Evolutionary conservation across 53 echinoderm and acorn worm species (phyloP), one percentile per base, ranked within the genome.

Genomic region (Pentamera pediparva): DNA sequence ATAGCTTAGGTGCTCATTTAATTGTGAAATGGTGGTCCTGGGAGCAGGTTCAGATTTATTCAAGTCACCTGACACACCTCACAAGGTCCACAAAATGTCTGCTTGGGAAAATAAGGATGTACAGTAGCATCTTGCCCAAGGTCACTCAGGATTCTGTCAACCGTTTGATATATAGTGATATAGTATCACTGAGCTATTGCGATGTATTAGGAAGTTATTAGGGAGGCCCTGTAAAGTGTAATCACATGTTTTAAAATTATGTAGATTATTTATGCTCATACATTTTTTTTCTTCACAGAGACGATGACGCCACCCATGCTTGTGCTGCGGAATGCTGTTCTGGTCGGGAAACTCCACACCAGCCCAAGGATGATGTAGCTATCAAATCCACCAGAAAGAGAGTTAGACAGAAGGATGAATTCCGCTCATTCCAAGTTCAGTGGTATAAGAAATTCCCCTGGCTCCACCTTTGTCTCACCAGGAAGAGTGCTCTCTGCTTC

Each of bases 381-480:
- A 36, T 35, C 33, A 19, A 15, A 17, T 19, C 65, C 27, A 65
- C 65, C 20, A 31, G 27, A 27, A 31, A 35, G 65, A 17, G 27
- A 37, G 65, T 65, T 34, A 21, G 65, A 19, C n/a, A 65, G 13
- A 65, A 65, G 65, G 37, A 65, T 21, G 65, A 65, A 65, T 65
- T 65, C 40, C 33, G 49, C 33, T 24, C 26, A 19, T 70, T 70
- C 49, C 48, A 70, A 47, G 25, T 29, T 6, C 17, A 29, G 15
- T 70, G 70, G 70, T 70, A 70, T 28, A 50, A 49, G 1, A 50
- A 10, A 13, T 70, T 70, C 32, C 70, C 70, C 22, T 70, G 70
- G 70, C 70, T 70, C 22, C 48, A 48, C 30, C 49, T 70, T 28
- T 70, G 49, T 48, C 22, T 31, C 32, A 49, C 70, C 47, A 45